Evolutionary conservation across 2,113 vertebrate species (phyloP).

Genomic region (Caranx ignobilis): DNA sequence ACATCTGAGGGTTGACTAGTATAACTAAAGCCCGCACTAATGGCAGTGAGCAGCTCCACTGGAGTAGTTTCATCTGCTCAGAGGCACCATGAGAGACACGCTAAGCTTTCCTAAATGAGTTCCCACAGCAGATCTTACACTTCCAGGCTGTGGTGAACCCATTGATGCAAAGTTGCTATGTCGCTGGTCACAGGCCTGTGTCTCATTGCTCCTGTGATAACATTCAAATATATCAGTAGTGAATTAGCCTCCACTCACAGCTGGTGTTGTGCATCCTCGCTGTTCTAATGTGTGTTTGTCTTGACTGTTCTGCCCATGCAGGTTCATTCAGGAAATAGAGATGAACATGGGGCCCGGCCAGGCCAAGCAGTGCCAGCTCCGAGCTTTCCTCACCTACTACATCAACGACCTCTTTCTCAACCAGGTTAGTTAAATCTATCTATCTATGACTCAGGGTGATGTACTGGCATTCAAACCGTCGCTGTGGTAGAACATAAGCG

Average conservation of each 20-base stretch:
- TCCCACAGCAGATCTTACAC: conserved; percentile 18
- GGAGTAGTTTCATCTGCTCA: conserved; percentile 33
- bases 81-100: conserved; percentile 42
- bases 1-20: conserved; percentile 12
- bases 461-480: neutral
- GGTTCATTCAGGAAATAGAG: conserved; percentile 98
- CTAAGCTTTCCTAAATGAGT: conserved; percentile 30
- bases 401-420: conserved; percentile 98
- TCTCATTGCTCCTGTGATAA: conserved; percentile 34
- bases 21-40: conserved; percentile 16
- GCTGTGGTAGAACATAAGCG: neutral
- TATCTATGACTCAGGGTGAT: neutral
- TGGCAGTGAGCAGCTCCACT: conserved; percentile 29
- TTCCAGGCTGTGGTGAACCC: neutral
- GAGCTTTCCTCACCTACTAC: conserved; percentile 96
- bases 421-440: conserved; percentile 83
- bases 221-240: neutral
- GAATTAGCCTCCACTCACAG: neutral
- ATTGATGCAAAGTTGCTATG: conserved; percentile 27
- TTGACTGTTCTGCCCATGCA: conserved; percentile 65
- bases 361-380: conserved; percentile 94
- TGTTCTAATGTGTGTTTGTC: conserved; percentile 20
- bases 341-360: conserved; percentile 90
- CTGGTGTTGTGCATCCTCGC: neutral
- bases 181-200: conserved; percentile 24